phyloP scores from a whole-genome alignment of 53 echinoderm and acorn worm genomes.

The Holothuria leucospilota region DNA sequence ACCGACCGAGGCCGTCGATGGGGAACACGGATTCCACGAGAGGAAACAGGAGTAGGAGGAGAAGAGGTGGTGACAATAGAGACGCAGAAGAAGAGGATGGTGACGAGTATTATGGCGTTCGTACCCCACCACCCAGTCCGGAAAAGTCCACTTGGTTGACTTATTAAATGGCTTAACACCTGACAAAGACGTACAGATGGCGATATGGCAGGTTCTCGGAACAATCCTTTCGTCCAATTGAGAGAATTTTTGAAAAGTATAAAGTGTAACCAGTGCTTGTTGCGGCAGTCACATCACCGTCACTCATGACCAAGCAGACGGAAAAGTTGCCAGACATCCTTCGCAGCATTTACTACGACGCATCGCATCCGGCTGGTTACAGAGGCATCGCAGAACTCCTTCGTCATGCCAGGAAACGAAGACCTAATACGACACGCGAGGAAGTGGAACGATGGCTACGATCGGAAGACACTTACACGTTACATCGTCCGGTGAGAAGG shows the following conservation, averaged over 20 bases:
- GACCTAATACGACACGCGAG: no score
- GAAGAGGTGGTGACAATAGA: no score
- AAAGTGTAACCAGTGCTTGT: neutral
- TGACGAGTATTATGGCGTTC: neutral
- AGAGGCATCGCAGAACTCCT: neutral
- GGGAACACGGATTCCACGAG: no score
- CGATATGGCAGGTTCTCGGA: neutral
- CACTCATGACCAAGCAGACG: neutral
- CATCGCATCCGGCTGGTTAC: slow-evolving; percentile 41
- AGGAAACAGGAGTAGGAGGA: no score
- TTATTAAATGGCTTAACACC: neutral
- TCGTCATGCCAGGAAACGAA: no score
- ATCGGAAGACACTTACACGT: slow-evolving; percentile 31
- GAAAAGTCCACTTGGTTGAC: neutral
- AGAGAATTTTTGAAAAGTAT: neutral
- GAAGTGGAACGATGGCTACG: no score
- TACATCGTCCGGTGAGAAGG: neutral
- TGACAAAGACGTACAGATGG: neutral
- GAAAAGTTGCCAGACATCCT: neutral
- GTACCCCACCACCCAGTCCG: neutral
- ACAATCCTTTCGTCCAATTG: neutral
- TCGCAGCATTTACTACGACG: slow-evolving; percentile 18
- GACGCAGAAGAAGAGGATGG: neutral
- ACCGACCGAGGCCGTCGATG: neutral
- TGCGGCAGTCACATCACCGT: neutral